Percentiles rank a stretch among this genome's conserved stretches.
Conservation (phyloP, 1,140 invertebrate genomes). For the Drosophila bifasciata region DNA sequence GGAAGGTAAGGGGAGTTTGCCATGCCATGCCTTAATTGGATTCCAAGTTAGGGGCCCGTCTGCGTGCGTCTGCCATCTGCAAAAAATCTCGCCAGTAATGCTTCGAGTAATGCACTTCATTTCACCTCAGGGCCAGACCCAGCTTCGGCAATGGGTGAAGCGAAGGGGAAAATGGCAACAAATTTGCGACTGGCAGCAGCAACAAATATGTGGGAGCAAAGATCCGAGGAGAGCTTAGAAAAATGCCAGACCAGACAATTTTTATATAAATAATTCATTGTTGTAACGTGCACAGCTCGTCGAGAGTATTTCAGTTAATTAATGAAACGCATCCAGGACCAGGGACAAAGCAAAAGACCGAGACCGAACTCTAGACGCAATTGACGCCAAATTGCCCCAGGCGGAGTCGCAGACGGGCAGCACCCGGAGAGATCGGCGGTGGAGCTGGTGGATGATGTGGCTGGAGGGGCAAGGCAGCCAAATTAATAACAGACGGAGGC, state of each 20-base stretch:
- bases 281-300: slow-evolving; percentile 83
- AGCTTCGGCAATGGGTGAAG: slow-evolving; percentile 8
- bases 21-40: background rate
- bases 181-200: slow-evolving; percentile 52
- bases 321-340: slow-evolving; percentile 73
- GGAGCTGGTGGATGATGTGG: slow-evolving; percentile 3
- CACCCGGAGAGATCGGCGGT: background rate
- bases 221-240: slow-evolving; percentile 29
- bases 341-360: slow-evolving; percentile 43
- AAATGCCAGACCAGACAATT: slow-evolving; percentile 82
- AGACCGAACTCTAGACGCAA: slow-evolving; percentile 62
- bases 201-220: slow-evolving; percentile 11
- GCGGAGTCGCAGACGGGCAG: slow-evolving; percentile 5
- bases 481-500: slow-evolving; percentile 70
- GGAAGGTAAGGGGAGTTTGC: too few species aligned
- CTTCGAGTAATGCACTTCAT: slow-evolving; percentile 49
- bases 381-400: slow-evolving; percentile 64
- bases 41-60: slow-evolving; percentile 5
- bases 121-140: slow-evolving; percentile 54
- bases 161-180: slow-evolving; percentile 45
- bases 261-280: slow-evolving; percentile 84
- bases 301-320: slow-evolving; percentile 82
- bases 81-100: slow-evolving; percentile 55
- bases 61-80: background rate
- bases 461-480: slow-evolving; percentile 47